A percentile compares a stretch with the other conserved stretches of the same genome.
These are phyloP conservation scores for Morelia viridis DNA, from an alignment of 2,797 vertebrate species.

Conservation along the genomic window DNA sequence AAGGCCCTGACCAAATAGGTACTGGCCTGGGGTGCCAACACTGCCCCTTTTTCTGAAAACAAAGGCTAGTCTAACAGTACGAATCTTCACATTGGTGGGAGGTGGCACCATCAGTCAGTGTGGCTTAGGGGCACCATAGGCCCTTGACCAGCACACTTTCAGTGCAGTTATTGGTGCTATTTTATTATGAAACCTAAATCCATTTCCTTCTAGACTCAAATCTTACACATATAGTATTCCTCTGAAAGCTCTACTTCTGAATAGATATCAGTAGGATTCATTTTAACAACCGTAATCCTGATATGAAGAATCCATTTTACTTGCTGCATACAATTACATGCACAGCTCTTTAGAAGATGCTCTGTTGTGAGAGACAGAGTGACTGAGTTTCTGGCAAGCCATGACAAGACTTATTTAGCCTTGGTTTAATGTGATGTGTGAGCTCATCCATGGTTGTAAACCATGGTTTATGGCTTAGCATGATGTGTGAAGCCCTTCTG, in stretches of 20 bases:
- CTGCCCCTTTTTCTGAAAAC: no score
- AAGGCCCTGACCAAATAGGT: no score
- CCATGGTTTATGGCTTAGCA: background rate
- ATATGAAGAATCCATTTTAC: background rate
- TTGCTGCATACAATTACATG: no score
- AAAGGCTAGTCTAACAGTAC: background rate
- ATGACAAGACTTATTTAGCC: background rate
- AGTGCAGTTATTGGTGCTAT: background rate
- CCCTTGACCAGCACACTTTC: background rate
- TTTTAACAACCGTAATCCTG: background rate
- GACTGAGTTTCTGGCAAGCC: background rate
- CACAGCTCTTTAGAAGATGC: background rate
- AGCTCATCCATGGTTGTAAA: background rate
- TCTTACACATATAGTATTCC: background rate
- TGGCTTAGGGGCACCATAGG: background rate
- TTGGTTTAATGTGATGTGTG: background rate
- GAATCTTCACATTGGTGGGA: background rate
- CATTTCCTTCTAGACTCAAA: background rate
- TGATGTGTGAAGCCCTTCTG: background rate
- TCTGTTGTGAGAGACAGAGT: background rate
- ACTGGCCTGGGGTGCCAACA: no score
- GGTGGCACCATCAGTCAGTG: background rate
- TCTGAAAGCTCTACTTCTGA: background rate
- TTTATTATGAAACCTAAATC: background rate
- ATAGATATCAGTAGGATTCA: background rate